A percentile compares a stretch with the other conserved stretches of the same genome.
Evolutionary conservation across 2,888 invertebrate genomes (phyloP).

Genomic region (Drosophila paranaensis): DNA sequence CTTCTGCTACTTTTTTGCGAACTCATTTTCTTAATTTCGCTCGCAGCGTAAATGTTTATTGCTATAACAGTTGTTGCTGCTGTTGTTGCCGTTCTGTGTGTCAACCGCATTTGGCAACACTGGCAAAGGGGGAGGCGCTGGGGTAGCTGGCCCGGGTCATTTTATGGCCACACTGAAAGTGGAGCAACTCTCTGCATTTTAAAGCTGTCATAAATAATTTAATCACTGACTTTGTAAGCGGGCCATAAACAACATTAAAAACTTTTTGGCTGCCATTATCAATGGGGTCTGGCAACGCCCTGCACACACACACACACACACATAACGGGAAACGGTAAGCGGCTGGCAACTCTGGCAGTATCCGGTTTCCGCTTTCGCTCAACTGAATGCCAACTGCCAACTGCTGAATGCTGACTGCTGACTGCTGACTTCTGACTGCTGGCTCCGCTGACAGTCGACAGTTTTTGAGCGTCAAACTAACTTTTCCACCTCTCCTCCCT

Average conservation of each 20-base stretch:
- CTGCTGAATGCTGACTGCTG: slow-evolving; percentile 42
- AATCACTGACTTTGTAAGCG: slow-evolving; percentile 75
- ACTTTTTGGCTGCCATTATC: slow-evolving; percentile 55
- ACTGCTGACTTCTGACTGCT: slow-evolving; percentile 45
- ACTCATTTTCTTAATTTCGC: slow-evolving; percentile 59
- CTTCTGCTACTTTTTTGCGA: slow-evolving; percentile 11
- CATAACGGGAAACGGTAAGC: slow-evolving; percentile 63
- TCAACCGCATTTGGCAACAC: slow-evolving; percentile 61
- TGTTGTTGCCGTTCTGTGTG: slow-evolving; percentile 21
- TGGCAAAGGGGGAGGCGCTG: slow-evolving; percentile 22
- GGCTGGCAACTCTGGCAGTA: slow-evolving; percentile 67
- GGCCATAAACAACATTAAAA: slow-evolving; percentile 62
- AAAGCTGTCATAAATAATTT: slow-evolving; percentile 79
- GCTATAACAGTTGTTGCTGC: slow-evolving; percentile 11
- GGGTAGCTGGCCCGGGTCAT: slow-evolving; percentile 1
- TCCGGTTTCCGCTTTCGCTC: slow-evolving; percentile 64
- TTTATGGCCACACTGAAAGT: slow-evolving; percentile 54
- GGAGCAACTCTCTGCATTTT: slow-evolving; percentile 62
- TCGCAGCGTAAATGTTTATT: slow-evolving; percentile 61
- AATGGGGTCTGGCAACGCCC: slow-evolving; percentile 41
- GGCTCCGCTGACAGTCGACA: slow-evolving; percentile 27
- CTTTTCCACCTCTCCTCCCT: slow-evolving; percentile 22
- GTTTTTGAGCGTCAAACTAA: slow-evolving; percentile 40
- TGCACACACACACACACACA: slow-evolving; percentile 6
- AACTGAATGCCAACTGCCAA: slow-evolving; percentile 55